These are phyloP conservation scores for Ctena decussata DNA, from an alignment of 2,888 invertebrate genomes.

Conservation along the genomic window DNA sequence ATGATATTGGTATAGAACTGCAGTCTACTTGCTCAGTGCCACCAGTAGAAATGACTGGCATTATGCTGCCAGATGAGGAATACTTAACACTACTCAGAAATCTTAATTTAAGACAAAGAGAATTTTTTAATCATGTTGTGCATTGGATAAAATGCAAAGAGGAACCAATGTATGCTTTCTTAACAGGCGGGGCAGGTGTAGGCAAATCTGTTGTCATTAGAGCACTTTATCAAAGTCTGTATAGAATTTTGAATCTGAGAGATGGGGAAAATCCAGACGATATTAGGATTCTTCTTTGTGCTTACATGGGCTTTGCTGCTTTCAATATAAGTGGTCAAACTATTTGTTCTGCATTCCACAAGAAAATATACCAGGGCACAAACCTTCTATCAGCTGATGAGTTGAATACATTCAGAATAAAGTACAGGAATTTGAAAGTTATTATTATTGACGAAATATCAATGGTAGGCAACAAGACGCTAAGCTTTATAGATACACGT, in stretches of 20 bases:
- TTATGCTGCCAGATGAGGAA: no score
- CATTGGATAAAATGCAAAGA: no score
- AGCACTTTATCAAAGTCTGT: constrained; percentile 10
- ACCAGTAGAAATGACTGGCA: no score
- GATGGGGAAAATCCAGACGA: constrained; percentile 21
- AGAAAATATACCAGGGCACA: not conserved
- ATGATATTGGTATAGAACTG: no score
- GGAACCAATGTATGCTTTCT: no score
- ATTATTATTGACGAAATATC: not conserved
- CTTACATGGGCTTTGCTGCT: not conserved
- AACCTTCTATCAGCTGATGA: not conserved
- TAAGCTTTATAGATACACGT: not conserved
- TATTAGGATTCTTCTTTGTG: constrained; percentile 1
- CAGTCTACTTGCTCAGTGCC: no score
- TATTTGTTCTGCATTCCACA: not conserved
- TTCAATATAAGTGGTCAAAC: not conserved
- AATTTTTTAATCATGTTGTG: no score
- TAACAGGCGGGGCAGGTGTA: no score
- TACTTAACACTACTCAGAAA: no score
- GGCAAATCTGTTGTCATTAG: no score
- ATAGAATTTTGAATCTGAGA: not conserved
- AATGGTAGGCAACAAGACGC: not conserved
- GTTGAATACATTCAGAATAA: not conserved
- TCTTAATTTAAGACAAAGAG: no score
- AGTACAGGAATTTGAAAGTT: not conserved